Percentiles rank a stretch among this genome's conserved stretches.
Conservation (phyloP, 2,888 invertebrate genomes). For the Nomada fucata region DNA sequence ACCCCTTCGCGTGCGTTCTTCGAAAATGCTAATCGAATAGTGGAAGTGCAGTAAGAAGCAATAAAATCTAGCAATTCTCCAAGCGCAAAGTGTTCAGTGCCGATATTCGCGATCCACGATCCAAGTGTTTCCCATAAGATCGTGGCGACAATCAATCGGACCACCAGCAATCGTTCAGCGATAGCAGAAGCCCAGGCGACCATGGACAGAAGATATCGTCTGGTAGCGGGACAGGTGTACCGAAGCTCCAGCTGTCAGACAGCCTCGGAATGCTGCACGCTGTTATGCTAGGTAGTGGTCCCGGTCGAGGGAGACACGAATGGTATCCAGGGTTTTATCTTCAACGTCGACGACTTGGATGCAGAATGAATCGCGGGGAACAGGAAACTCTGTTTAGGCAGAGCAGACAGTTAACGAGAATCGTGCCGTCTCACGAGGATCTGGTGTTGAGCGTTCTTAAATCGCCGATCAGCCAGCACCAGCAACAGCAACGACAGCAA, state of each 20-base stretch:
- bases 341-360: slow-evolving; percentile 72
- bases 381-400: slow-evolving; percentile 88
- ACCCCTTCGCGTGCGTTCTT: background rate
- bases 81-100: no score
- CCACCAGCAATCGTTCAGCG: slow-evolving; percentile 3
- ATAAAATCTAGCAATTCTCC: background rate
- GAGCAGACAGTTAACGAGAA: slow-evolving; percentile 86
- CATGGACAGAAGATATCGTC: slow-evolving; percentile 56
- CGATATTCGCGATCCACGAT: no score
- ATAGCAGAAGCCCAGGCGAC: slow-evolving; percentile 41
- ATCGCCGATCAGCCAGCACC: slow-evolving; percentile 84
- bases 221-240: slow-evolving; percentile 41
- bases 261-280: slow-evolving; percentile 78
- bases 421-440: slow-evolving; percentile 84
- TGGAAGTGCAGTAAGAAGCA: background rate
- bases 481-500: slow-evolving; percentile 70
- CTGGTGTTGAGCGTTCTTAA: slow-evolving; percentile 87
- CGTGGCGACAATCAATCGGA: no score
- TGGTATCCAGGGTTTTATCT: slow-evolving; percentile 77
- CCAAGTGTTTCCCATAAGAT: no score
- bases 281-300: slow-evolving; percentile 79
- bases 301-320: slow-evolving; percentile 78
- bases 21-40: background rate
- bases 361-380: slow-evolving; percentile 87
- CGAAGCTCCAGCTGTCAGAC: slow-evolving; percentile 40